Evolutionary conservation across 2,113 vertebrate species (phyloP).

Genomic region (Toxostoma redivivum): DNA sequence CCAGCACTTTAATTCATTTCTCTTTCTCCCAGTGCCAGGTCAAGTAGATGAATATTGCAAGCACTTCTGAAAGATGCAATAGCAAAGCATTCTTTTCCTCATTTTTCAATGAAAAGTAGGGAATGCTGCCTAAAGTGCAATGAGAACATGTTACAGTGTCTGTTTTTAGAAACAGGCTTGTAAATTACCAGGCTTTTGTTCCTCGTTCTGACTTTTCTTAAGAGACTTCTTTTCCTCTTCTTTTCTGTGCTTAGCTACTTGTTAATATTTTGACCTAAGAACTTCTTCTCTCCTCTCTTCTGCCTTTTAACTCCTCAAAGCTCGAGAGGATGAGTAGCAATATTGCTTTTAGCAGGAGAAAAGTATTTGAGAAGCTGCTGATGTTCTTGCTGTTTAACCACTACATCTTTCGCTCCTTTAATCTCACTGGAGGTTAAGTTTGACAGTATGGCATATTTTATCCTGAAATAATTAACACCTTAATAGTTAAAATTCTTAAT

Average conservation of each 20-base stretch:
- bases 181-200: constrained; percentile 6
- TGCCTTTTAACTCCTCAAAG: not conserved
- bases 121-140: not conserved
- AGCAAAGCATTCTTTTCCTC: not conserved
- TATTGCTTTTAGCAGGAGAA: not conserved
- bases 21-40: not conserved
- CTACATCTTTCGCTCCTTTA: not conserved
- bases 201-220: not conserved
- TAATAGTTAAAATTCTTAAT: not conserved
- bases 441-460: not conserved
- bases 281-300: not conserved
- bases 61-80: constrained; percentile 2
- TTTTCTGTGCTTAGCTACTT: not conserved
- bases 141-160: not conserved
- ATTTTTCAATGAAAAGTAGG: not conserved
- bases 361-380: not conserved
- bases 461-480: not conserved
- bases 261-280: not conserved
- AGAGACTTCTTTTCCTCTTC: not conserved
- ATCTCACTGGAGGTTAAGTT: not conserved
- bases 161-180: not conserved
- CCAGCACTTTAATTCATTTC: constrained; percentile 12
- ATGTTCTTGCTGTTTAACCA: not conserved
- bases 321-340: not conserved
- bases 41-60: constrained; percentile 3